phyloP scores from a whole-genome alignment of 2,888 invertebrate genomes.

The Chamaedrilus cognettii region DNA sequence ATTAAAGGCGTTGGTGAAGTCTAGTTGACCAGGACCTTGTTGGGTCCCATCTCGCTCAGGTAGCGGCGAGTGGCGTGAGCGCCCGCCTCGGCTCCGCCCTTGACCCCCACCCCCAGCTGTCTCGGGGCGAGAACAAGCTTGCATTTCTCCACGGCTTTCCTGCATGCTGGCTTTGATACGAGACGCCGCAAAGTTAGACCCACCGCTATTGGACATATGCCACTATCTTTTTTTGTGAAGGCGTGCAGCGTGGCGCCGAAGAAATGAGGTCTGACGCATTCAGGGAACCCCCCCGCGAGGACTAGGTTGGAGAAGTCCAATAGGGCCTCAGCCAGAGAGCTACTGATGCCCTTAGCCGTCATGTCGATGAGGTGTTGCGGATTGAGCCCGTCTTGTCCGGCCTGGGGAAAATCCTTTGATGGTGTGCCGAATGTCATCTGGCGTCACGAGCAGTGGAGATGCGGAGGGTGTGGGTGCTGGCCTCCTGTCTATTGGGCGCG shows the following conservation, averaged over 20 bases:
- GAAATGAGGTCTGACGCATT: neutral
- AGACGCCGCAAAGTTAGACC: neutral
- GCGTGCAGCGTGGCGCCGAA: neutral
- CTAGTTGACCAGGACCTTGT: no score
- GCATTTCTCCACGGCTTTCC: neutral
- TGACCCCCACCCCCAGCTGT: neutral
- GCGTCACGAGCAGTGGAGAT: neutral
- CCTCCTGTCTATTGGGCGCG: neutral
- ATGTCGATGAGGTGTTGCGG: neutral
- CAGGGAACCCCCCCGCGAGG: neutral
- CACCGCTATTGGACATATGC: neutral
- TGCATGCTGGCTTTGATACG: neutral
- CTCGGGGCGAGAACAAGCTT: neutral
- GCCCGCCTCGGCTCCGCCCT: neutral
- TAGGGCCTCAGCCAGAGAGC: neutral
- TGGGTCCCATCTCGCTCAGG: no score
- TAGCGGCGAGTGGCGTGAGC: no score
- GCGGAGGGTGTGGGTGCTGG: neutral
- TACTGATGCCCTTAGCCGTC: neutral
- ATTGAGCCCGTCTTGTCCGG: neutral
- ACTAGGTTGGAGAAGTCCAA: neutral
- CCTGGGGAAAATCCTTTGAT: neutral
- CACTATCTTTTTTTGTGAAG: neutral
- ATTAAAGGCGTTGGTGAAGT: no score
- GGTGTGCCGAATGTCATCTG: neutral